Evolutionary conservation across 2,797 vertebrate genomes (phyloP), one percentile per base, ranked within the genome.

Genomic region (Propithecus deckenii): DNA sequence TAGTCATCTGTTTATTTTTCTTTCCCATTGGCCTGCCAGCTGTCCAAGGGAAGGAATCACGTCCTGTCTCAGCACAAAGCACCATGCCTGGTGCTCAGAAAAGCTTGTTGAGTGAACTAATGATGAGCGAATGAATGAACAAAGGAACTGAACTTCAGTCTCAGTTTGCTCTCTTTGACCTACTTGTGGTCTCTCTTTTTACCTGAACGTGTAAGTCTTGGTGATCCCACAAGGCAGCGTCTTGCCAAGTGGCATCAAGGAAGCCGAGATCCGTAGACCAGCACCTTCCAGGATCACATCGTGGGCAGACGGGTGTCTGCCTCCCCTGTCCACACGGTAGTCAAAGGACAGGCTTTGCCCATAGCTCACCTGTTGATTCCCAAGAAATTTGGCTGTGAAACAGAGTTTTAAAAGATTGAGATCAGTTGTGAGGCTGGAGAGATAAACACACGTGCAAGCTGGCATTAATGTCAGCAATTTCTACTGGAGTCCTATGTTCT

Each of bases 291-390:
- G 97, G 20, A 99, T 90, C 75, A 99, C 98, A 0, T 99, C 99
- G 0, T 98, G 98, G 0, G 97, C 91, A 10, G 99, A 99, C 0
- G 99, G 99, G 25, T 98, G 98, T 15, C 98, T 98, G 15, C 99
- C 99, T 4, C 99, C 99, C 35, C 99, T 98, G 98, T 99, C 99
- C 98, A 99, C 98, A 32, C 99, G 99, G 97, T 99, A 98, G 12
- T 98, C 98, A 20, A 99, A 99, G 95, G 99, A 99, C 4, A 99
- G 91, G 0, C 74, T 99, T 98, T 99, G 99, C 6, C 99, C 99
- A 0, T 99, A 99, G 98, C 99, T 99, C 94, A 99, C 97, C 72
- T 99, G 98, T 97, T 99, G 99, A 92, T 99, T 99, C 28, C 99
- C 99, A 0, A 99, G 98, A 97, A 99, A 99, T 63, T 97, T 98